These are phyloP conservation scores for Scolopax mira DNA, from an alignment of 2,113 vertebrate species.

Conservation along the genomic window DNA sequence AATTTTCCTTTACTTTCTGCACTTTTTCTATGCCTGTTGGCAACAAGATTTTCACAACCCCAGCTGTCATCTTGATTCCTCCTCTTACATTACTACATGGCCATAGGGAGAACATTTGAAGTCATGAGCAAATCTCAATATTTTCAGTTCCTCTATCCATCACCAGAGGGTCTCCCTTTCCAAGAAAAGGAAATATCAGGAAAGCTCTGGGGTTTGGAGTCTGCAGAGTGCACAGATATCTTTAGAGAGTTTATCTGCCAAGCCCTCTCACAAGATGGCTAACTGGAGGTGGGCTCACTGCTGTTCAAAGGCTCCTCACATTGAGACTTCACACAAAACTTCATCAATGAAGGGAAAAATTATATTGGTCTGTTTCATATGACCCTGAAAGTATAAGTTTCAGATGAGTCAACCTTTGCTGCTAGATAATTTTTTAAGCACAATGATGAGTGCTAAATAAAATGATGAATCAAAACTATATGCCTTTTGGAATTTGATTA, in stretches of 20 bases:
- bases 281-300: background rate
- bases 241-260: background rate
- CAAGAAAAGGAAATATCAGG: background rate
- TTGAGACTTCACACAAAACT: background rate
- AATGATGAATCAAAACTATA: background rate
- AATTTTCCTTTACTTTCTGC: background rate
- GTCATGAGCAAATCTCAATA: background rate
- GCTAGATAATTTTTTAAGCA: background rate
- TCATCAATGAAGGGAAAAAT: background rate
- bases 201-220: background rate
- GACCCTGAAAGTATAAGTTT: background rate
- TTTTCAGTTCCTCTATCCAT: background rate
- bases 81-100: background rate
- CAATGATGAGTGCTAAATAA: background rate
- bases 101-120: background rate
- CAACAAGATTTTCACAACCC: background rate
- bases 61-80: background rate
- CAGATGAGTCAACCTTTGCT: background rate
- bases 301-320: background rate
- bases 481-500: background rate
- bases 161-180: conserved; percentile 10
- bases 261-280: background rate
- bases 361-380: background rate
- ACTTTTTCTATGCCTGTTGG: background rate
- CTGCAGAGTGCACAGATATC: background rate